Evolutionary conservation across 2,113 vertebrate species (phyloP).

Genomic region (Gymnocephalus cernua): DNA sequence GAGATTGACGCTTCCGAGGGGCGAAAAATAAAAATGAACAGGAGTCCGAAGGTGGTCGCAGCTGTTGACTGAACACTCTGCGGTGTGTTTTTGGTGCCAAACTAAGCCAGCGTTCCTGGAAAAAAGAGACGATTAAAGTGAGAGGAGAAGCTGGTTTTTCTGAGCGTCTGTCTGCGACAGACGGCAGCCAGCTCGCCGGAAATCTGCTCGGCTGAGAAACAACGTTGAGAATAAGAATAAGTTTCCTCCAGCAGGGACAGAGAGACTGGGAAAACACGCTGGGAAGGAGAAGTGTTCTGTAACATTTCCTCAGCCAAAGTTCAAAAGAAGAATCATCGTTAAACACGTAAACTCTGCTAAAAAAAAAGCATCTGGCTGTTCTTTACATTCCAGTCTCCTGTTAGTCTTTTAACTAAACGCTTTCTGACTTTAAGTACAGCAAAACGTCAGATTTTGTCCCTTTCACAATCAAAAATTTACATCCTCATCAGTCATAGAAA

Average conservation of each 20-base stretch:
- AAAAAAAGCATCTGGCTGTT: background rate
- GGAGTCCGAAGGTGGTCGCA: conserved; percentile 3
- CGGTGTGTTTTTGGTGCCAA: conserved; percentile 46
- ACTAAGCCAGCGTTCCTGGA: conserved; percentile 18
- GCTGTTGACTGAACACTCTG: conserved; percentile 39
- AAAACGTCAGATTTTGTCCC: background rate
- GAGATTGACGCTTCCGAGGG: background rate
- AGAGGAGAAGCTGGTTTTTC: conserved; percentile 21
- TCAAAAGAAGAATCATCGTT: background rate
- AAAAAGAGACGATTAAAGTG: conserved; percentile 9
- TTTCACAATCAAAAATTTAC: no score
- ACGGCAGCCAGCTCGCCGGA: conserved; percentile 15
- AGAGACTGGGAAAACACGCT: background rate
- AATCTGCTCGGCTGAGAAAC: conserved; percentile 15
- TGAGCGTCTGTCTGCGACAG: conserved; percentile 51
- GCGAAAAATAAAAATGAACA: background rate
- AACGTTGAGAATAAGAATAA: background rate
- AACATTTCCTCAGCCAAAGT: background rate
- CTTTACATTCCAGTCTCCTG: background rate
- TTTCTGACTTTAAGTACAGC: background rate
- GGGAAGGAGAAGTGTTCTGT: background rate
- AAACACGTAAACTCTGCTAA: background rate
- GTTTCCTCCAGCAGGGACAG: conserved; percentile 13
- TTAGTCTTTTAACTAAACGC: background rate
- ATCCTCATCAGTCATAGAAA: background rate